Conservation (phyloP, 2,113 vertebrate genomes). For the Himantopus leucocephalus region DNA sequence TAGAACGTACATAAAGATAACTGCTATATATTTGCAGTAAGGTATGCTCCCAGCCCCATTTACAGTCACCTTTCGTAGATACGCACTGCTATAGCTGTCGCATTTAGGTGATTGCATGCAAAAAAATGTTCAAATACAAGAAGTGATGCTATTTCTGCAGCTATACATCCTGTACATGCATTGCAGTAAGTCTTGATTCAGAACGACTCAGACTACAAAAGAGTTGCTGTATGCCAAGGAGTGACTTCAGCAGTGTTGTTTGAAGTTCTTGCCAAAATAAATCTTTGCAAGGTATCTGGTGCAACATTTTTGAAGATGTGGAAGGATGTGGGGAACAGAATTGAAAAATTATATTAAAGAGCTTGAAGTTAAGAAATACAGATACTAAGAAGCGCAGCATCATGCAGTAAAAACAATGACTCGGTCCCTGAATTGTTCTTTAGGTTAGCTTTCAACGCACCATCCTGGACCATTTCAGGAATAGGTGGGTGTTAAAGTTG, state of each 20-base stretch:
- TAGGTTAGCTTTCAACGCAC: background rate
- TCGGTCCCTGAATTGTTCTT: background rate
- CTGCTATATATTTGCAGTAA: background rate
- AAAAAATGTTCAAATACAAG: background rate
- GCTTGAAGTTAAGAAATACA: background rate
- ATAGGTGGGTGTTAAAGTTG: background rate
- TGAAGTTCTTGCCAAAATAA: background rate
- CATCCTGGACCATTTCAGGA: background rate
- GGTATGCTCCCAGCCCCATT: background rate
- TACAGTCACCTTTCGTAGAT: background rate
- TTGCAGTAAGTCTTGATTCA: background rate
- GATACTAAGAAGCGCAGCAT: background rate
- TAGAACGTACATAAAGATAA: background rate
- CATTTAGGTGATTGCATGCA: background rate
- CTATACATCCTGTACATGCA: background rate
- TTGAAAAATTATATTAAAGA: background rate
- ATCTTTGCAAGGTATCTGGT: background rate
- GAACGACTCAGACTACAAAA: background rate
- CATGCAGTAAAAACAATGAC: background rate
- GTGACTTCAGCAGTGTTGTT: background rate
- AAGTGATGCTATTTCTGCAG: background rate
- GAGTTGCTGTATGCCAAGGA: background rate
- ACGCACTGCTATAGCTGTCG: accelerated
- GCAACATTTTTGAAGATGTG: background rate
- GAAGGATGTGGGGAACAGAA: background rate